Base-by-base conservation (phyloP, 2,113 vertebrate species). In the Arenaria interpres region DNA sequence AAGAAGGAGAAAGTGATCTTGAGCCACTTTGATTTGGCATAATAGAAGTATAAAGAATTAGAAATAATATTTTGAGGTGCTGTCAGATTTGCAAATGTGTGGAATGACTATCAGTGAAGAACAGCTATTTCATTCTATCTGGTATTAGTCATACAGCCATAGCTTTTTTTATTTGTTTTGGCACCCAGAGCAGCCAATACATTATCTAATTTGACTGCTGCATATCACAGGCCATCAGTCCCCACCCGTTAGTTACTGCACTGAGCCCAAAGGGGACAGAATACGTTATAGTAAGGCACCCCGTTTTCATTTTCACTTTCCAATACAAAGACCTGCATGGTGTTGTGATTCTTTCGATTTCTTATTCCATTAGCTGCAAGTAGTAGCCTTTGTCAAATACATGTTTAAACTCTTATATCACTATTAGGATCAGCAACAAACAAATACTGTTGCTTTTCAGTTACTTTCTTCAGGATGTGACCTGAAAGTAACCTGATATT, bases 371-470 rank as follows among this genome's bases (percentile, higher is more conserved):
- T 43, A 21, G 32, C 28, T 76, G n/a, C 20, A 22, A 56, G 22
- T 19, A 51, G 48, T 23, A 51, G 43, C 13, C 39, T 60, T 50
- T 51, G 48, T 60, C 43, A 95, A 89, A 72, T 7, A 21, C 2
- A 1, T 0, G 0, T 56, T 64, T 67, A 45, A 88, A 74, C 51
- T 77, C 48, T 48, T 41, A 1, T 3, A 32, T 46, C 22, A n/a
- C 7, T 82, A 73, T 68, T 56, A 22, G 54, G n/a, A 67, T 75
- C 37, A 30, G n/a, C n/a, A 84, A 14, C 32, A 77, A 84, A 74
- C 14, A 50, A 80, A 11, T 18, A 32, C 24, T 69, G 20, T 67
- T 79, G 68, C 20, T 75, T 57, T 84, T 64, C n/a, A 28, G 62
- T 59, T 4, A 6, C 41, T 28, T 77, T 39, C 37, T 45, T 69